A percentile compares a stretch with the other conserved stretches of the same genome.
phyloP scores from a whole-genome alignment of 2,797 vertebrate species.

The Lagocephalus sceleratus region DNA sequence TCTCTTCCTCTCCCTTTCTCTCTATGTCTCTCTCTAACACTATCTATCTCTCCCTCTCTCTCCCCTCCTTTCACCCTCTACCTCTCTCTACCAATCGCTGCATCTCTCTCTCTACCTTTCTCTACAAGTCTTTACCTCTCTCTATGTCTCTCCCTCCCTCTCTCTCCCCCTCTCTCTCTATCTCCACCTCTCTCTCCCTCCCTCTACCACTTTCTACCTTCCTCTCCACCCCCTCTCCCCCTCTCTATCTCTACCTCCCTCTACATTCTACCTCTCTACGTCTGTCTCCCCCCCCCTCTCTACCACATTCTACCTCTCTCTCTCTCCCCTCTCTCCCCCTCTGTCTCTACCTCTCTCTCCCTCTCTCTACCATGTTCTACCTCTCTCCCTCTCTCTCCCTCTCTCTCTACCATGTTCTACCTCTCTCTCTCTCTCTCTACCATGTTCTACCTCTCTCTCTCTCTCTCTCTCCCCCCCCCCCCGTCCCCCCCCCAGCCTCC shows the following conservation, averaged over 20 bases:
- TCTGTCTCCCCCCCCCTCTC: too few species aligned
- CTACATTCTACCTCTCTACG: too few species aligned
- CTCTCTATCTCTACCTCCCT: not conserved
- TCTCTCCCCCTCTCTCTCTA: too few species aligned
- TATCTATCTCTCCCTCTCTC: slow-evolving; percentile 47
- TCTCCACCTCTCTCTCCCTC: slow-evolving; percentile 52
- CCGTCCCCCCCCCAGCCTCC: slow-evolving; percentile 18
- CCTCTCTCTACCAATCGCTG: too few species aligned
- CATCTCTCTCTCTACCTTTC: slow-evolving; percentile 52
- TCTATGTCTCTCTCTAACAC: too few species aligned
- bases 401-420: too few species aligned
- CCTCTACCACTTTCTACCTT: too few species aligned
- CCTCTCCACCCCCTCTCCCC: too few species aligned
- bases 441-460: too few species aligned
- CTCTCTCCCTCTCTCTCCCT: slow-evolving; percentile 51
- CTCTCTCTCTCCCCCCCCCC: slow-evolving; percentile 47
- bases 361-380: too few species aligned
- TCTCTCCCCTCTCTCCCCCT: slow-evolving; percentile 33
- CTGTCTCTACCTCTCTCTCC: slow-evolving; percentile 3
- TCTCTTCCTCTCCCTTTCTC: too few species aligned
- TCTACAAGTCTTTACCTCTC: too few species aligned
- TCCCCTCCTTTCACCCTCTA: slow-evolving; percentile 31
- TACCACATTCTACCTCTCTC: slow-evolving; percentile 47
- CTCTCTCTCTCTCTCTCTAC: slow-evolving; percentile 8
- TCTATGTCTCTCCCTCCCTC: not conserved